These are phyloP conservation scores for Pseudochaenichthys georgianus DNA, from an alignment of 2,797 vertebrate genomes.

Conservation along the genomic window DNA sequence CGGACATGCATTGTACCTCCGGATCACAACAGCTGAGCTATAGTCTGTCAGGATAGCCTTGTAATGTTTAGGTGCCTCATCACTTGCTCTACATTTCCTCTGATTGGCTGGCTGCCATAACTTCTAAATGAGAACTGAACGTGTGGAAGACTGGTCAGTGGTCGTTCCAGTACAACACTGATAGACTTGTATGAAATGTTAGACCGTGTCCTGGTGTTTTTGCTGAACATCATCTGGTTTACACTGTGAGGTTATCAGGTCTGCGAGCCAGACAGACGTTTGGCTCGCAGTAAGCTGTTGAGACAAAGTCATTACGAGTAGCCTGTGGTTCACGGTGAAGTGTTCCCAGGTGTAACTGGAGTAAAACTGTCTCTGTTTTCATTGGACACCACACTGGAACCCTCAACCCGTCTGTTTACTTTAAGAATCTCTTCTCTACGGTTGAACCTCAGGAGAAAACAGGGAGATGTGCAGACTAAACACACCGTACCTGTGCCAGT, in stretches of 20 bases:
- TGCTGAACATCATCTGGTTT: constrained; percentile 7
- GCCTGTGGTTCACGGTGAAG: constrained; percentile 36
- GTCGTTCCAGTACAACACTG: neutral
- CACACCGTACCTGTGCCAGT: neutral
- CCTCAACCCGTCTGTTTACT: constrained; percentile 36
- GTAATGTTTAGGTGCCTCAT: neutral
- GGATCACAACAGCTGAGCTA: neutral
- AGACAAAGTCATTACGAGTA: constrained; percentile 52
- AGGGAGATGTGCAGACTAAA: constrained; percentile 30
- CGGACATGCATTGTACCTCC: neutral
- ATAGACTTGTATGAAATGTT: neutral
- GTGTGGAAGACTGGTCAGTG: neutral
- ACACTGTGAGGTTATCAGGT: constrained; percentile 34
- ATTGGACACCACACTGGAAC: constrained; percentile 37
- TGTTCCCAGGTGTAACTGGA: constrained; percentile 53
- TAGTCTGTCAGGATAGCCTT: neutral
- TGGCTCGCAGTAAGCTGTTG: constrained; percentile 42
- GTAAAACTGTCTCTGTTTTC: constrained; percentile 44
- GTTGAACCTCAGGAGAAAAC: constrained; percentile 20
- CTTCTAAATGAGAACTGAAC: neutral
- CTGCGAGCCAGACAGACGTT: constrained; percentile 19
- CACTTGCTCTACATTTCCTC: neutral
- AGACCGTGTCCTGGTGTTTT: neutral
- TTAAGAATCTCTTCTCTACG: constrained; percentile 9
- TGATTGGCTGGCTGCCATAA: neutral